Evolutionary conservation across 2,113 vertebrate species (phyloP).

Genomic region (Esox niger): DNA sequence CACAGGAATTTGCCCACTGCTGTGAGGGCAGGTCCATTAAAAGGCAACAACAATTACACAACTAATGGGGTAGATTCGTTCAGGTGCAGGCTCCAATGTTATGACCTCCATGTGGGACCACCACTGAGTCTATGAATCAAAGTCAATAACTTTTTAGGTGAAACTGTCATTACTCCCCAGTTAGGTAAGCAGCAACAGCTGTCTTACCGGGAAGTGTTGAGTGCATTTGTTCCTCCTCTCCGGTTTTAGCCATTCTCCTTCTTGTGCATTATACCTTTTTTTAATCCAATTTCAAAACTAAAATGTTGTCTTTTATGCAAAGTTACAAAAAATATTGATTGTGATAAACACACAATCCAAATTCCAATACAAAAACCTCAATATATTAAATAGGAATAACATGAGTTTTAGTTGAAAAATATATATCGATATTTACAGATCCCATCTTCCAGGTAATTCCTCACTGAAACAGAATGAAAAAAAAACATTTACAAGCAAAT

Average conservation of each 20-base stretch:
- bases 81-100: background rate
- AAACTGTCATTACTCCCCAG: too few relatives aligned
- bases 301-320: background rate
- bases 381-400: conserved; percentile 4
- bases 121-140: background rate
- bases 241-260: background rate
- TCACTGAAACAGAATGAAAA: background rate
- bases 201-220: background rate
- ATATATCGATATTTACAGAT: conserved; percentile 11
- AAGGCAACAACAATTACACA: background rate
- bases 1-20: background rate
- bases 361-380: background rate
- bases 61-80: background rate
- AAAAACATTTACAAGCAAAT: background rate
- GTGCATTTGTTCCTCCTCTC: background rate
- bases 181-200: background rate
- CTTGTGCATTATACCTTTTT: background rate
- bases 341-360: background rate
- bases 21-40: background rate
- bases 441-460: background rate
- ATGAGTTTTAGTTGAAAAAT: conserved; percentile 2
- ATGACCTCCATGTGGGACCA: background rate
- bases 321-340: background rate
- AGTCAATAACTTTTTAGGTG: background rate
- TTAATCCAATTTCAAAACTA: background rate